Percentiles rank a stretch among this genome's conserved stretches.
Evolutionary conservation across 2,113 vertebrate species (phyloP).

Genomic region (Aptenodytes patagonicus): DNA sequence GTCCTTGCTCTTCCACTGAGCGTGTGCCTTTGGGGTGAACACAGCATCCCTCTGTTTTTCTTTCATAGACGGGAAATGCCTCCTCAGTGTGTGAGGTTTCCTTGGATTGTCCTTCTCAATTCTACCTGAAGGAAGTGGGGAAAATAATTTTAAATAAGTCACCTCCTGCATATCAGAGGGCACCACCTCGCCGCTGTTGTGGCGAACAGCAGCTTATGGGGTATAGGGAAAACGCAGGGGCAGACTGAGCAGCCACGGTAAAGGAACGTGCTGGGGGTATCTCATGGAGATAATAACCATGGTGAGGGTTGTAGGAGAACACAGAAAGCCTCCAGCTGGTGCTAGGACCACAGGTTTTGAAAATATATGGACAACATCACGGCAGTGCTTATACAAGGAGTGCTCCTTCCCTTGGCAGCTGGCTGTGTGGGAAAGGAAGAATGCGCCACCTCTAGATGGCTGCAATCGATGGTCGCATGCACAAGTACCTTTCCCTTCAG

Average conservation of each 20-base stretch:
- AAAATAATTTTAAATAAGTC: not conserved
- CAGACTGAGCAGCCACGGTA: not conserved
- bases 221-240: not conserved
- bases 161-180: not conserved
- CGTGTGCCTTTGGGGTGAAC: fast-evolving
- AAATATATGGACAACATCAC: fast-evolving
- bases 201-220: not conserved
- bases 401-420: not conserved
- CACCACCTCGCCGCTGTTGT: not conserved
- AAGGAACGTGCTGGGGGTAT: not conserved
- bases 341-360: not conserved
- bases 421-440: not conserved
- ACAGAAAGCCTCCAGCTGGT: not conserved
- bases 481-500: not conserved
- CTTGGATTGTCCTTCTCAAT: not conserved
- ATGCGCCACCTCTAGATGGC: constrained; percentile 1
- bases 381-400: no score
- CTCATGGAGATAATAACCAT: not conserved
- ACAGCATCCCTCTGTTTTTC: not conserved
- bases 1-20: not conserved
- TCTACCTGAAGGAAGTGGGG: not conserved
- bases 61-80: not conserved
- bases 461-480: fast-evolving
- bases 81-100: not conserved
- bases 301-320: not conserved